Conservation (phyloP, 2,888 invertebrate genomes). For the Steinernema carpocapsae region DNA sequence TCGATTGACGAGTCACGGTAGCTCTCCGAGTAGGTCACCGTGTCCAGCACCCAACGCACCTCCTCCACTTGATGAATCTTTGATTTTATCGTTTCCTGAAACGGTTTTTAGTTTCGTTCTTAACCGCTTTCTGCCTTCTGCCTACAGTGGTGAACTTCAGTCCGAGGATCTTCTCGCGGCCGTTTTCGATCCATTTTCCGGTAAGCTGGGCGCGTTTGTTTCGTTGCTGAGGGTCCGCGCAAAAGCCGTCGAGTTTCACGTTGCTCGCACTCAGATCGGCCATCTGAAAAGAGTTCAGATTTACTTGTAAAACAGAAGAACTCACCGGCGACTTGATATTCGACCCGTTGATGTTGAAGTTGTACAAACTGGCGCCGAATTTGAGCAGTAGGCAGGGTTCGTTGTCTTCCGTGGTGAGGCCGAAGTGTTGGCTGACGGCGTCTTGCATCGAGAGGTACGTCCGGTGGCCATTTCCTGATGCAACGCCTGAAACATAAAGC, state of each 20-base stretch:
- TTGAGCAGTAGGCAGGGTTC: conserved; percentile 43
- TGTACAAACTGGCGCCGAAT: conserved; percentile 46
- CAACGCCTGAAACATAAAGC: neutral
- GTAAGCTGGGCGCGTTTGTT: conserved; percentile 46
- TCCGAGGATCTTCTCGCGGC: conserved; percentile 46
- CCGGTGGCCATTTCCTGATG: neutral
- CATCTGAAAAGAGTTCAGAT: conserved; percentile 32
- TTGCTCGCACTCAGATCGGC: conserved; percentile 44
- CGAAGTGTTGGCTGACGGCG: conserved; percentile 44
- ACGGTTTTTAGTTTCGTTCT: no score
- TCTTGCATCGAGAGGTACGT: conserved; percentile 40
- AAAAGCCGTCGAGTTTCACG: conserved; percentile 47
- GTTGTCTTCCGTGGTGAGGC: conserved; percentile 46
- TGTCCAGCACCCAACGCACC: conserved; percentile 60
- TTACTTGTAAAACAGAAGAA: no score
- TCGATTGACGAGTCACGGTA: conserved; percentile 49
- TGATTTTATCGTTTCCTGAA: conserved; percentile 11
- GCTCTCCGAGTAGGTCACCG: conserved; percentile 55
- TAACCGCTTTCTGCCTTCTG: no score
- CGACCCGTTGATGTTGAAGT: conserved; percentile 48
- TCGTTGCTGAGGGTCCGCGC: conserved; percentile 51
- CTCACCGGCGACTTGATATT: conserved; percentile 46
- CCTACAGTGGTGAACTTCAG: conserved; percentile 45
- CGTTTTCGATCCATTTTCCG: conserved; percentile 45
- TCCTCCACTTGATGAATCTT: conserved; percentile 54